Evolutionary conservation across 2,797 vertebrate genomes (phyloP).

Genomic region (Cyclura pinguis): DNA sequence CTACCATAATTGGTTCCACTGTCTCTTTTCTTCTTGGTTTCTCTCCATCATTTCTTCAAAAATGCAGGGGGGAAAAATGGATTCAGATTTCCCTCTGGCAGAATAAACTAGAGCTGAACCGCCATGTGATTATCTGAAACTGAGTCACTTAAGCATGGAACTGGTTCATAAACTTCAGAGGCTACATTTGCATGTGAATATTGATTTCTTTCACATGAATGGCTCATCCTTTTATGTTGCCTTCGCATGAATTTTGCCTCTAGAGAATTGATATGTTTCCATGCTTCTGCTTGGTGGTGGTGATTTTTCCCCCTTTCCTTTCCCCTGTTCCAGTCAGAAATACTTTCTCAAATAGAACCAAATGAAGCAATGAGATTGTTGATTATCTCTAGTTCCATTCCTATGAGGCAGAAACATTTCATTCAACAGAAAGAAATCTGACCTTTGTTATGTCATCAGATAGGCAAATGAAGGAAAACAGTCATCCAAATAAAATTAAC

Average conservation of each 20-base stretch:
- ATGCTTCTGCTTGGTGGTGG: background rate
- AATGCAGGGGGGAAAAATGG: constrained; percentile 30
- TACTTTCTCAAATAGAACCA: constrained; percentile 55
- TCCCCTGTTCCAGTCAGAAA: constrained; percentile 61
- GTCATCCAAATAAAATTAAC: constrained; percentile 26
- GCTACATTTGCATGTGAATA: constrained; percentile 73
- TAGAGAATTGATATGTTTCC: constrained; percentile 38
- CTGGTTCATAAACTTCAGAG: constrained; percentile 74
- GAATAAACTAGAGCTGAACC: constrained; percentile 69
- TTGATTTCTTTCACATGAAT: constrained; percentile 67
- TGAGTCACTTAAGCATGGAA: constrained; percentile 65
- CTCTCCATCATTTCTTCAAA: constrained; percentile 57
- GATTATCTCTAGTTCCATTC: constrained; percentile 55
- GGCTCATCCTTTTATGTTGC: constrained; percentile 68
- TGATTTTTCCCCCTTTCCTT: background rate
- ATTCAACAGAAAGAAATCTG: constrained; percentile 69
- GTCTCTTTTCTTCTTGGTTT: background rate
- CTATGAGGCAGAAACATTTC: constrained; percentile 67
- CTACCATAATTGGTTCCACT: constrained; percentile 35
- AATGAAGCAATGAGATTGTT: constrained; percentile 53
- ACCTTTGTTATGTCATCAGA: constrained; percentile 67
- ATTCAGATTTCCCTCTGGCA: constrained; percentile 61
- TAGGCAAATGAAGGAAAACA: constrained; percentile 59
- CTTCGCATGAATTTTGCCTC: constrained; percentile 65
- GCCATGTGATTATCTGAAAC: constrained; percentile 60